Conservation (phyloP, 2,888 invertebrate genomes). For the Chirona hameri region DNA sequence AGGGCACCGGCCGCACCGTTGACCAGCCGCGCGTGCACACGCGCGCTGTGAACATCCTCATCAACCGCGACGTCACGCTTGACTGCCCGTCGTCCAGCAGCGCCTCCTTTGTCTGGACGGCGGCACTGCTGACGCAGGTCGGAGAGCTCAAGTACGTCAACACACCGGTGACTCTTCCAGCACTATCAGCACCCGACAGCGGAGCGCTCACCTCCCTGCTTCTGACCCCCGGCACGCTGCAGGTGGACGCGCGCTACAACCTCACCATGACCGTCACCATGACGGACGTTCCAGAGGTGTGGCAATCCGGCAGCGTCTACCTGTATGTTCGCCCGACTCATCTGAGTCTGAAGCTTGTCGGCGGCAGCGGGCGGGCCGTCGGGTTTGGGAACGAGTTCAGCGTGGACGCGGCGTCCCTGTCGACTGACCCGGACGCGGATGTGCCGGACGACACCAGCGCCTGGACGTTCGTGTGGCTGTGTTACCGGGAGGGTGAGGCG, state of each 20-base stretch:
- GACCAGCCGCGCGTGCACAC: constrained; percentile 32
- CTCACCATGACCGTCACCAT: constrained; percentile 32
- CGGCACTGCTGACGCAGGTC: not conserved
- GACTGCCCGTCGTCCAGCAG: constrained; percentile 22
- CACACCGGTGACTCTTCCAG: constrained; percentile 24
- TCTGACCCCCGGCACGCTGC: constrained; percentile 29
- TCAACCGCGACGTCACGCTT: constrained; percentile 31
- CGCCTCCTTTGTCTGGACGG: constrained; percentile 2
- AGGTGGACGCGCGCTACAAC: constrained; percentile 31
- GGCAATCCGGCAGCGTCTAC: constrained; percentile 27
- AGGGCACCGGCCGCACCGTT: constrained; percentile 22
- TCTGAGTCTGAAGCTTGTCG: constrained; percentile 23
- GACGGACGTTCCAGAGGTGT: constrained; percentile 31
- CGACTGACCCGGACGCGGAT: not conserved
- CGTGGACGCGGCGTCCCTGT: constrained; percentile 29
- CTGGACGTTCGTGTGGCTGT: constrained; percentile 34
- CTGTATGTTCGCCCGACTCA: constrained; percentile 32
- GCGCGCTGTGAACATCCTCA: constrained; percentile 22
- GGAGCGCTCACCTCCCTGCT: constrained; percentile 9
- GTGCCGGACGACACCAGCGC: not conserved
- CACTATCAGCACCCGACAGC: constrained; percentile 27
- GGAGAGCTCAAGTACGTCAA: constrained; percentile 28
- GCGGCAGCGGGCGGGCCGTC: constrained; percentile 30
- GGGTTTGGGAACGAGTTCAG: constrained; percentile 30
- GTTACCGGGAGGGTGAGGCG: constrained; percentile 33